Base-by-base conservation (phyloP, 2,113 vertebrate genomes). In the Ctenomys sociabilis region DNA sequence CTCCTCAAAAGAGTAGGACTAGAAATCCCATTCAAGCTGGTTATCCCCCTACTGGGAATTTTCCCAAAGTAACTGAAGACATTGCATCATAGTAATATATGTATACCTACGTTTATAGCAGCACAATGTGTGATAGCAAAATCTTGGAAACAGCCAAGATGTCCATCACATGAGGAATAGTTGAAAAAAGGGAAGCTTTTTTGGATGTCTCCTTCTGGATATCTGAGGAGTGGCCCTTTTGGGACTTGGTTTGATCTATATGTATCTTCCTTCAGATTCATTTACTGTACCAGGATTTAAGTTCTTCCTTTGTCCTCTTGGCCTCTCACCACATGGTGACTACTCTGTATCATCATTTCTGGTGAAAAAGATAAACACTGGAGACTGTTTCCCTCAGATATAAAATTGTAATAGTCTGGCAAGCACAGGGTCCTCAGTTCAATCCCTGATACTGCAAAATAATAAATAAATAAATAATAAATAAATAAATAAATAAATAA, bases 331-430 rank as follows among this genome's bases (percentile, higher is more conserved):
- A 89, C 75, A 89, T 9, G 32, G 12, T 52, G 94, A 59, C 94
- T 96, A 96, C 95, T 96, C 94, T 95, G 95, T 92, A 83, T 84
- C 94, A 96, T 94, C 73, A 82, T 49, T 97, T 96, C 75, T 96
- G 90, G 92, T 90, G 96, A 95, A 94, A 37, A 94, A 97, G 77
- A 94, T 97, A 96, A 57, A 43, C 87, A 95, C 97, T 96, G 93
- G 75, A 22, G 66, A 96, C 88, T 88, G 91, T 97, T 97, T 97
- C 72, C n/a, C 97, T 98, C 97, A 97, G 95, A 96, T 97, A 85
- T 97, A 90, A 95, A 98, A 97, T 97, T 97, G n/a, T 95, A 78
- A 96, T 97, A 85, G 49, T 2, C 49, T 49, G 49, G 49, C 49
- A 49, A 49, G 49, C 9, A 11, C 49, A 49, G 49, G 12, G 49